phyloP scores from a whole-genome alignment of 2,113 vertebrate species.

The Suricata suricatta region DNA sequence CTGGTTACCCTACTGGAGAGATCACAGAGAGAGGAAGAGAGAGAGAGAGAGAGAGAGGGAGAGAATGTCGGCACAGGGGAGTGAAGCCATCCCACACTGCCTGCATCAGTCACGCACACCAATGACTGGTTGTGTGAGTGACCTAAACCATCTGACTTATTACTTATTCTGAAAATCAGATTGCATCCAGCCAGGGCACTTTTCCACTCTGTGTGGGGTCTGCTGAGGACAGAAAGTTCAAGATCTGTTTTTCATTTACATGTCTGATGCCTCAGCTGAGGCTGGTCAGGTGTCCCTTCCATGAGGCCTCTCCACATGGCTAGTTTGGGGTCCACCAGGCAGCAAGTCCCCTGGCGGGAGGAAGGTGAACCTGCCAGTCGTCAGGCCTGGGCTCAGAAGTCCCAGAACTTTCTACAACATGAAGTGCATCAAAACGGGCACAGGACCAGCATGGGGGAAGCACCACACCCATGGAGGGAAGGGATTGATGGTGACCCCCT shows the following conservation, averaged over 20 bases:
- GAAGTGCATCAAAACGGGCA: background rate
- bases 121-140: no score
- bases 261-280: background rate
- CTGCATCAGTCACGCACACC: background rate
- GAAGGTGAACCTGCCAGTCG: background rate
- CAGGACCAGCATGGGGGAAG: background rate
- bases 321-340: background rate
- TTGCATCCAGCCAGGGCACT: background rate
- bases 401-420: background rate
- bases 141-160: background rate
- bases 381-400: background rate
- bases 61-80: background rate
- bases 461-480: background rate
- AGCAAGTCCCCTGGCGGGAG: background rate
- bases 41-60: background rate
- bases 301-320: background rate
- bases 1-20: background rate
- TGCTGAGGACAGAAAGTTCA: background rate
- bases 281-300: background rate
- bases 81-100: no score
- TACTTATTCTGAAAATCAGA: background rate
- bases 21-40: background rate
- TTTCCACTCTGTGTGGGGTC: background rate
- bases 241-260: background rate
- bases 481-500: background rate